Evolutionary conservation across 1,140 invertebrate species (phyloP), one percentile per base, ranked within the genome.

Genomic region (Chironomus striatipennis): DNA sequence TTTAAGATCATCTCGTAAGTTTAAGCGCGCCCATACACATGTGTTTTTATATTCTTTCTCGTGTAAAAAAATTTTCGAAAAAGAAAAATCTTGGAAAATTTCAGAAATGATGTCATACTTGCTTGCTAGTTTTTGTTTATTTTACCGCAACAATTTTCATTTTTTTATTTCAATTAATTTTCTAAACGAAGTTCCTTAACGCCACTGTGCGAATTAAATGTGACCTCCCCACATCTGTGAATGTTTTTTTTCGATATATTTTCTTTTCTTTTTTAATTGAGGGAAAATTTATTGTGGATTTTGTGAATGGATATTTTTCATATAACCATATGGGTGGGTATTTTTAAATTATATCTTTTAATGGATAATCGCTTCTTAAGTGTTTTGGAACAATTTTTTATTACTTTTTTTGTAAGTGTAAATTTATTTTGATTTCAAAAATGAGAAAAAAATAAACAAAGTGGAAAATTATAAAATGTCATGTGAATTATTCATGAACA

Each of bases 1-100:
- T 70, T 70, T 70, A 70, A 70, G 65, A 70, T 70, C 65, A 70
- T 70, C 65, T 70, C 65, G 65, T 70, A 70, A 70, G 17, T 70
- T 70, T 70, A 57, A 34, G 24, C 47, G n/a, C 47, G n/a, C 12
- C 12, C n/a, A 57, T n/a, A 57, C 47, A 57, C 47, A 57, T 47
- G 43, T 47, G 43, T 47, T 9, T 47, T n/a, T n/a, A n/a, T 10
- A 34, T 34, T 34, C 24, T 2, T 34, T 34, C 24, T 34, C 24
- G 24, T 34, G 24, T 34, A 34, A 1, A 34, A 1, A 5, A 5
- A 34, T 57, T 57, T 12, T 57, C n/a, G 47, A 57, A 47, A 57
- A 57, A 12, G 9, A 10, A 57, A 57, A 57, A 57, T 57, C 12
- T 34, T 57, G 47, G 47, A 57, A 57, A 57, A 57, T 57, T 57